Base-by-base conservation (phyloP, 1,140 invertebrate genomes). In the Belonocnema kinseyi region DNA sequence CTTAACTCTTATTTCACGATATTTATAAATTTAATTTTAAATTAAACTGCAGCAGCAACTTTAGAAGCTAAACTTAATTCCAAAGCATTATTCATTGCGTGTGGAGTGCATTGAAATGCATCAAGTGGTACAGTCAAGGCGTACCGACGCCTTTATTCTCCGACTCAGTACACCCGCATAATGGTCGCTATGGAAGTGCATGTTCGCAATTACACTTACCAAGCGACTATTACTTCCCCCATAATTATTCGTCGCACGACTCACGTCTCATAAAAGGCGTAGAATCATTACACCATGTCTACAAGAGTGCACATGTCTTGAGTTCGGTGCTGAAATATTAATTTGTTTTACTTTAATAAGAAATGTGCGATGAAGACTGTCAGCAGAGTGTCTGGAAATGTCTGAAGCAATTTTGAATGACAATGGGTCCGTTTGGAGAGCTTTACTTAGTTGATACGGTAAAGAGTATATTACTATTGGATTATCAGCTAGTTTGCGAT, bases 201-300 rank as follows among this genome's bases (percentile, higher is more conserved):
- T 66, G 61, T 66, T 66, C 61, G 61, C 61, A 66, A 66, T 66
- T 66, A 66, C 61, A 66, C 61, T 66, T 66, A 66, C 61, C 61
- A 66, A 66, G 21, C 21, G 58, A 66, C 61, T 16, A 40, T 66
- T 66, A 66, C 61, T 66, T 66, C 61, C 61, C 61, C 61, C 61
- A 66, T 66, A 66, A 66, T 66, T 66, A 66, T 66, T 66, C 61
- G 61, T 66, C 61, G 61, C 61, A 66, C 61, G 61, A 66, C 58
- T 66, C 26, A 8, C 21, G 40, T 46, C 13, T 46, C 21, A 66
- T 66, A 66, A 66, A 66, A 66, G 61, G 40, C 33, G 26, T 40
- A 26, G 14, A 4, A 66, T 66, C 40, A 66, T 66, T 66, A 66
- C 61, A 66, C 61, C 61, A n/a, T 66, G 61, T 66, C 61, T 66